phyloP scores from a whole-genome alignment of 2,797 vertebrate species.

The Micromesistius poutassou region DNA sequence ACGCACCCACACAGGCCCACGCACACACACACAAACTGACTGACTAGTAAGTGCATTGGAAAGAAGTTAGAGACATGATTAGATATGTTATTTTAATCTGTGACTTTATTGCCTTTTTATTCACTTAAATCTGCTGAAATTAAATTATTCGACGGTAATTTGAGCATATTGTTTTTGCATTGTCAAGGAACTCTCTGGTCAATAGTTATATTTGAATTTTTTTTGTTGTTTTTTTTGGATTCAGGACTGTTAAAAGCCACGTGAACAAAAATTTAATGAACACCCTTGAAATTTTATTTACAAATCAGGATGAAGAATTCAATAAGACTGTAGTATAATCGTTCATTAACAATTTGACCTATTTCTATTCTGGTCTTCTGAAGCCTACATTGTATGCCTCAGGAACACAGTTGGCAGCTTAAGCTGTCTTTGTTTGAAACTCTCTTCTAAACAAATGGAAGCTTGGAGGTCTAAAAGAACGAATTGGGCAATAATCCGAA shows the following conservation, averaged over 20 bases:
- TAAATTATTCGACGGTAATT: background rate
- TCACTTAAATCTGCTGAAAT: background rate
- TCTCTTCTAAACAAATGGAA: slow-evolving; percentile 36
- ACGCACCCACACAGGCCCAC: background rate
- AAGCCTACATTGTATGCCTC: background rate
- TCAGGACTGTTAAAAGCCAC: background rate
- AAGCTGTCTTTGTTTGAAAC: slow-evolving; percentile 1
- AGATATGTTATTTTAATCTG: background rate
- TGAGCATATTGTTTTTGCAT: background rate
- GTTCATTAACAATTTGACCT: background rate
- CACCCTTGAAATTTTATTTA: background rate
- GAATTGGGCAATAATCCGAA: slow-evolving; percentile 24
- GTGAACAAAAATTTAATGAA: background rate
- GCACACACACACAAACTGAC: background rate
- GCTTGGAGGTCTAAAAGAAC: slow-evolving; percentile 25
- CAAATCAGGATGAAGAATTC: background rate
- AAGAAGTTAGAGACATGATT: background rate
- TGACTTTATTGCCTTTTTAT: background rate
- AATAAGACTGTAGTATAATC: background rate
- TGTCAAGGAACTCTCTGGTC: background rate
- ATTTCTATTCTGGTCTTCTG: background rate
- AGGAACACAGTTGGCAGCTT: background rate
- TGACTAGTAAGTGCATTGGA: background rate
- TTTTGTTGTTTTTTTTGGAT: background rate
- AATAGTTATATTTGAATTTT: background rate